Evolutionary conservation across 2,888 invertebrate genomes (phyloP).

Genomic region (Spilosoma lubricipeda): DNA sequence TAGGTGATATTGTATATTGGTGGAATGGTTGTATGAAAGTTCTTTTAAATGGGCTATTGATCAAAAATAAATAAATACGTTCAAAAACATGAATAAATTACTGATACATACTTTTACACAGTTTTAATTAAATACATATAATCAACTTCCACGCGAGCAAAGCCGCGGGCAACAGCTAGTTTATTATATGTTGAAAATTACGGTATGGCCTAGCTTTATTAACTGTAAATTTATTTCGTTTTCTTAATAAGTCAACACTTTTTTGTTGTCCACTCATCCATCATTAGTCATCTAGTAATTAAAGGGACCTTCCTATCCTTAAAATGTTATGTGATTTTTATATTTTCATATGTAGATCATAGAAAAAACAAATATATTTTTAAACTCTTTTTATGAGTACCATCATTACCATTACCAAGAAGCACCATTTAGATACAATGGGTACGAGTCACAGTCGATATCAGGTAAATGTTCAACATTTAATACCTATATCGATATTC

Average conservation of each 20-base stretch:
- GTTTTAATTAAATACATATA: too few species aligned
- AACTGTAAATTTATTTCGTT: too few species aligned
- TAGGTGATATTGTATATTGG: too few species aligned
- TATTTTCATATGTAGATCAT: neutral
- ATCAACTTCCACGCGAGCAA: too few species aligned
- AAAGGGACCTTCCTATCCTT: too few species aligned
- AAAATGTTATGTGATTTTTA: neutral
- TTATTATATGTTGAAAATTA: neutral
- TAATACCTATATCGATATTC: constrained; percentile 51
- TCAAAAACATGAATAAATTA: too few species aligned
- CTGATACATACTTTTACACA: too few species aligned
- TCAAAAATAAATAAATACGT: too few species aligned
- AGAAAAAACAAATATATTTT: neutral
- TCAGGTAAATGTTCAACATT: neutral
- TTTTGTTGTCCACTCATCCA: neutral
- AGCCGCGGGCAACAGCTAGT: too few species aligned
- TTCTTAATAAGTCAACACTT: neutral
- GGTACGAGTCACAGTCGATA: neutral
- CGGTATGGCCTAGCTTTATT: neutral
- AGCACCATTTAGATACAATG: neutral
- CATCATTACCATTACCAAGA: neutral
- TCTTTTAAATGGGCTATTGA: too few species aligned
- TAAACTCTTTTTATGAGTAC: neutral
- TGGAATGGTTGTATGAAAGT: too few species aligned
- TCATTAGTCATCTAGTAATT: neutral